Base-by-base conservation (phyloP, 2,888 invertebrate species). In the Holacanthella duospinosa region DNA sequence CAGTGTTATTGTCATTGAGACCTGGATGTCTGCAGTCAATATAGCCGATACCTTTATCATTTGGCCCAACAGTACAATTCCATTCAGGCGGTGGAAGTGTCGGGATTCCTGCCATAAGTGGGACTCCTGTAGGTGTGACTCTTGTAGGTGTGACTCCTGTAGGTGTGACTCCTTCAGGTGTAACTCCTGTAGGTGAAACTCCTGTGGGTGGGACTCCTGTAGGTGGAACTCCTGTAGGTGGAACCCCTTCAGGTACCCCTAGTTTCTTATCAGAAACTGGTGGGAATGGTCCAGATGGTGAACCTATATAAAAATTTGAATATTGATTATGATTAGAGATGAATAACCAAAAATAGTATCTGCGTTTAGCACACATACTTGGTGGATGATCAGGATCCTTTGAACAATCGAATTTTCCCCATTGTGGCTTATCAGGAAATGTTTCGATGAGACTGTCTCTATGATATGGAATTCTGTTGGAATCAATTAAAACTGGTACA, bases 351-450 rank as follows among this genome's bases (percentile, higher is more conserved):
- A n/a, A n/a, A n/a, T n/a, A n/a, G n/a, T n/a, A n/a, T n/a, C n/a
- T n/a, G n/a, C n/a, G n/a, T n/a, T n/a, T n/a, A n/a, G 12, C 4
- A n/a, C 21, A n/a, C 12, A n/a, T 48, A 48, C 48, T 48, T n/a
- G 6, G 12, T 48, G 48, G 48, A 48, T 48, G 48, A 21, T 48
- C 48, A 48, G 48, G 48, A n/a, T 48, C 48, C 48, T 48, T 48
- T 4, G 48, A 9, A 21, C 48, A 48, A 21, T 48, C 48, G 48
- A n/a, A 48, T 21, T 48, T 48, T 48, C 48, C 48, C 48, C 48
- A 48, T 48, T 48, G 48, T 48, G 48, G 48, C n/a, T 48, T 48
- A 21, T 48, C 48, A 4, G 48, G 48, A 21, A n/a, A 48, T 16
- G 48, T 48, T 48, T 48, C 48, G n/a, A 48, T 48, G 12, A 48